phyloP scores from a whole-genome alignment of 2,888 invertebrate species.

The Trissoscelio sp. region DNA sequence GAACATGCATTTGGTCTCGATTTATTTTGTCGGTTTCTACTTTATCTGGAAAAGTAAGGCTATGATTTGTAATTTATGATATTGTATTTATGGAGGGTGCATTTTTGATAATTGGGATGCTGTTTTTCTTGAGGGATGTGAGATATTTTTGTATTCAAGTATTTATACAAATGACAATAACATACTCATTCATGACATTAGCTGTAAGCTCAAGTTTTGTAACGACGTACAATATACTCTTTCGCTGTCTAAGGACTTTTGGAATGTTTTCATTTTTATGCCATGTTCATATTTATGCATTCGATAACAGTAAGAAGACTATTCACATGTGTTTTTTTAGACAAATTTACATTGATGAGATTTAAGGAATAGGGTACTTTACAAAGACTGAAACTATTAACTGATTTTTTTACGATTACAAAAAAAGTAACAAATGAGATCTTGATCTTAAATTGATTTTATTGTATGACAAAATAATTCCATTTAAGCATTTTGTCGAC shows the following conservation, averaged over 20 bases:
- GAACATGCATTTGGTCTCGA: neutral
- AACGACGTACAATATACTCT: conserved; percentile 1
- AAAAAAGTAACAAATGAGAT: neutral
- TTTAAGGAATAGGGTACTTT: neutral
- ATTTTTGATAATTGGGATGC: no score
- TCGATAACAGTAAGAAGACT: no score
- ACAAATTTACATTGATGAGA: neutral
- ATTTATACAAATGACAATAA: conserved; percentile 6
- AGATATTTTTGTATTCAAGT: neutral
- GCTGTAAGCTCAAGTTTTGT: conserved; percentile 4
- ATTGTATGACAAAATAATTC: no score
- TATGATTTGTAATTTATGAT: neutral
- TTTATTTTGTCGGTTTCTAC: neutral
- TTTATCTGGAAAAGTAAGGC: neutral
- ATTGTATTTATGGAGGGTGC: neutral
- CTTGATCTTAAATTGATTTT: no score
- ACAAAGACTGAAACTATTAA: conserved; percentile 8
- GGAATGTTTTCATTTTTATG: conserved; percentile 17
- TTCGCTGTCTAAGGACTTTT: neutral
- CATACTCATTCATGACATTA: conserved; percentile 38
- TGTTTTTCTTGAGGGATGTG: neutral
- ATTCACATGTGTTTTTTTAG: no score
- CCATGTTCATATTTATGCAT: conserved; percentile 6
- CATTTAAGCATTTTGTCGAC: no score
- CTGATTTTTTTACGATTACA: neutral